phyloP scores from a whole-genome alignment of 1,140 invertebrate species.

The Penaeus chinensis region DNA sequence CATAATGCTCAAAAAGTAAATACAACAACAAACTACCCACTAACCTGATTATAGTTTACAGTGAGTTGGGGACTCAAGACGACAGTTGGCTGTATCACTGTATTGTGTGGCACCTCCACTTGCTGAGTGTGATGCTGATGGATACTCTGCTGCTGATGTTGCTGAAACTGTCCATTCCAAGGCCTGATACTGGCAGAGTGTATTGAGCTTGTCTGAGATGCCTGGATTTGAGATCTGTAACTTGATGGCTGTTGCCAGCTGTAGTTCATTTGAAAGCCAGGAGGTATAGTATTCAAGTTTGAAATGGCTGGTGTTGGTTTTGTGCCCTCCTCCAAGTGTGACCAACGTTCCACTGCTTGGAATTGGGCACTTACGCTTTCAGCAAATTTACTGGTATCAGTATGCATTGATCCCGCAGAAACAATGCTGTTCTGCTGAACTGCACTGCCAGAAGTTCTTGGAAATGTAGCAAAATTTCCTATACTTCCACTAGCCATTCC shows the following conservation, averaged over 20 bases:
- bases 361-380: neutral
- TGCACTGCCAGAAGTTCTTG: neutral
- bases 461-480: neutral
- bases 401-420: neutral
- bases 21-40: neutral
- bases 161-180: conserved; percentile 50
- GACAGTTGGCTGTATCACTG: conserved; percentile 55
- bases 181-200: conserved; percentile 5
- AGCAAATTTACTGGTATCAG: neutral
- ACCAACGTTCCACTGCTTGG: neutral
- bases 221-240: conserved; percentile 13
- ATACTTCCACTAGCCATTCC: neutral
- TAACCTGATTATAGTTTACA: conserved; percentile 56
- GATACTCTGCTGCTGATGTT: conserved; percentile 32
- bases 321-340: neutral
- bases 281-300: conserved; percentile 16
- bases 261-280: conserved; percentile 37
- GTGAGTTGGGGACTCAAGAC: conserved; percentile 58
- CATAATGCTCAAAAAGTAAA: neutral
- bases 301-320: conserved; percentile 26
- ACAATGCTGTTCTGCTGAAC: neutral
- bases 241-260: conserved; percentile 15
- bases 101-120: conserved; percentile 2
- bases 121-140: conserved; percentile 34
- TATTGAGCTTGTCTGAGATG: neutral